Base-by-base conservation (phyloP, 2,888 invertebrate genomes). In the Girardia tigrina region DNA sequence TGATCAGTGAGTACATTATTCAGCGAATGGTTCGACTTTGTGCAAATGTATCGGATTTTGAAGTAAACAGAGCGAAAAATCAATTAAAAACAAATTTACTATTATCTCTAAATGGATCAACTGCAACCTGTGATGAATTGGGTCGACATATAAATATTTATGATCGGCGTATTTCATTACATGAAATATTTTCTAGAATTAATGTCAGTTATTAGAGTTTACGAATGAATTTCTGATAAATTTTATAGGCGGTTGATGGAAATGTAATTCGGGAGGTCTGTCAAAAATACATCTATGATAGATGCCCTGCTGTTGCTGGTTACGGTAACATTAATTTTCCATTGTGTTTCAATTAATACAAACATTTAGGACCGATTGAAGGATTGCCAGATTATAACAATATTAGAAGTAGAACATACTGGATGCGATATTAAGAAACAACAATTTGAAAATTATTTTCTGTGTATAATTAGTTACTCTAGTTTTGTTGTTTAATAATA, bases 281-380 rank as follows among this genome's bases (percentile, higher is more conserved):
- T 8, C 8, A 73, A 20, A 28, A 26, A 1, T 75, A 75, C 28
- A 75, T 75, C 36, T 75, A 75, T 28, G 75, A 75, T 75, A 71
- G 36, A 29, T 75, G 75, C 28, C 75, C 75, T n/a, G 27, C n/a
- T 27, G 20, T 75, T 75, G 75, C 75, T 16, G 73, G 69, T 28
- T 23, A 73, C 28, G 75, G 72, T 72, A 26, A 72, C 14, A 20
- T 70, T 14, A 12, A 20, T 20, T 70, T 70, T 70, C 26, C 20
- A 20, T 70, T 14, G 20, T 20, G 26, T 70, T 14, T 70, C 14
- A 70, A n/a, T n/a, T n/a, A n/a, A n/a, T n/a, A 36, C 16, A 12
- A 36, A 8, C 36, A 12, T 36, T 36, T 36, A 36, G 36, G 71
- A 20, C 71, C 71, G 4, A 71, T 71, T 28, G 71, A 71, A 71